Evolutionary conservation across 1,140 invertebrate genomes (phyloP).

Genomic region (Homalodisca vitripennis): DNA sequence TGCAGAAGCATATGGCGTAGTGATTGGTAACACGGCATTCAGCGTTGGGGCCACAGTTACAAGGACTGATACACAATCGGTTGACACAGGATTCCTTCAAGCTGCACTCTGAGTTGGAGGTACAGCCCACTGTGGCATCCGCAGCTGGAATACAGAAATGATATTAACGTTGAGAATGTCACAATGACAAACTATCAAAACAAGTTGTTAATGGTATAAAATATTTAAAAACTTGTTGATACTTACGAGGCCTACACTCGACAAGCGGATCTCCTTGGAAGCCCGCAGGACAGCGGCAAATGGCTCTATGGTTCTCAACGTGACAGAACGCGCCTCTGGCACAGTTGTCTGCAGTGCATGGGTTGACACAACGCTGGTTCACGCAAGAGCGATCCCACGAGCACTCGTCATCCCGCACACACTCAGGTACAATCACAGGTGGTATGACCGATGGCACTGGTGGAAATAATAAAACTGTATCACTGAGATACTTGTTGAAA

Average conservation of each 20-base stretch:
- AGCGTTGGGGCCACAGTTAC: constrained; percentile 79
- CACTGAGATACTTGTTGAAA: too few species aligned
- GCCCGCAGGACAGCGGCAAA: constrained; percentile 76
- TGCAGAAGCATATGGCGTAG: constrained; percentile 77
- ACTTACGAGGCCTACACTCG: constrained; percentile 75
- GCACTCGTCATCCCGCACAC: constrained; percentile 75
- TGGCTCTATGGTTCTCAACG: constrained; percentile 67
- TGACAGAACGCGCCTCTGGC: constrained; percentile 76
- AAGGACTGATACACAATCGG: constrained; percentile 73
- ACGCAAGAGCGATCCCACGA: constrained; percentile 67
- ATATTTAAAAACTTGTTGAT: too few species aligned
- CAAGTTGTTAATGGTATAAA: too few species aligned
- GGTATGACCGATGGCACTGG: constrained; percentile 53
- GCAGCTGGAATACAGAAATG: constrained; percentile 46
- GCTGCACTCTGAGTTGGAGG: constrained; percentile 75
- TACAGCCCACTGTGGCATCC: constrained; percentile 62
- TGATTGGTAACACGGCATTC: constrained; percentile 77
- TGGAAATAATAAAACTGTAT: too few species aligned
- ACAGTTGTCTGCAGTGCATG: constrained; percentile 70
- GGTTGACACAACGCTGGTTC: constrained; percentile 74
- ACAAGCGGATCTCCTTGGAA: constrained; percentile 71
- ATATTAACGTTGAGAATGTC: background rate
- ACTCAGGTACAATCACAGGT: constrained; percentile 60
- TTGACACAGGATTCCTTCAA: constrained; percentile 78
- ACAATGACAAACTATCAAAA: background rate